A percentile compares a stretch with the other conserved stretches of the same genome.
phyloP scores from a whole-genome alignment of 2,113 vertebrate genomes.

The Sinocyclocheilus rhinocerous region DNA sequence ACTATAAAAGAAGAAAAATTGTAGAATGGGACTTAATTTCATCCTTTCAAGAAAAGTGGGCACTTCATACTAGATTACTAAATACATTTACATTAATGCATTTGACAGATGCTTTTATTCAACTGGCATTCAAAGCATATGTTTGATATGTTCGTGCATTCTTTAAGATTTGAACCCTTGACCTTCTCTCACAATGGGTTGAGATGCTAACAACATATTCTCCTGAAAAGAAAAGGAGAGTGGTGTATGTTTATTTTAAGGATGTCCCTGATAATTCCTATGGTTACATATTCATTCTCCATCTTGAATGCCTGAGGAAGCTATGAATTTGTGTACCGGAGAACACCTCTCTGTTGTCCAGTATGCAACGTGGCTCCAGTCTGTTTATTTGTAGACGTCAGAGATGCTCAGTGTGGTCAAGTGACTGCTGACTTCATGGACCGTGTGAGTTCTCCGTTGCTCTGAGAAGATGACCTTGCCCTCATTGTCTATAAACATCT shows the following conservation, averaged over 20 bases:
- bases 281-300: background rate
- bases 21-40: background rate
- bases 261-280: background rate
- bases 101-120: too few species aligned
- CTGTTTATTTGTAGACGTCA: conserved; percentile 43
- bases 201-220: background rate
- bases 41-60: background rate
- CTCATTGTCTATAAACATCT: conserved; percentile 50
- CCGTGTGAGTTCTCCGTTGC: conserved; percentile 28
- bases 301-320: background rate
- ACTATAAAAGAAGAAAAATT: background rate
- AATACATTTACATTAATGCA: too few species aligned
- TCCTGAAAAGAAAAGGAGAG: background rate
- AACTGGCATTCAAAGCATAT: too few species aligned
- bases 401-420: conserved; percentile 17
- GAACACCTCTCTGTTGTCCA: background rate
- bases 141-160: background rate
- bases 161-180: background rate
- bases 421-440: conserved; percentile 46
- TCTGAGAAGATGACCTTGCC: conserved; percentile 49
- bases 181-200: background rate
- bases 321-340: background rate
- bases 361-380: conserved; percentile 18
- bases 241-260: background rate
- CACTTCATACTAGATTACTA: background rate